A percentile compares a stretch with the other conserved stretches of the same genome.
These are phyloP conservation scores for Lucilia cuprina DNA, from an alignment of 1,140 invertebrate genomes.

Conservation along the genomic window DNA sequence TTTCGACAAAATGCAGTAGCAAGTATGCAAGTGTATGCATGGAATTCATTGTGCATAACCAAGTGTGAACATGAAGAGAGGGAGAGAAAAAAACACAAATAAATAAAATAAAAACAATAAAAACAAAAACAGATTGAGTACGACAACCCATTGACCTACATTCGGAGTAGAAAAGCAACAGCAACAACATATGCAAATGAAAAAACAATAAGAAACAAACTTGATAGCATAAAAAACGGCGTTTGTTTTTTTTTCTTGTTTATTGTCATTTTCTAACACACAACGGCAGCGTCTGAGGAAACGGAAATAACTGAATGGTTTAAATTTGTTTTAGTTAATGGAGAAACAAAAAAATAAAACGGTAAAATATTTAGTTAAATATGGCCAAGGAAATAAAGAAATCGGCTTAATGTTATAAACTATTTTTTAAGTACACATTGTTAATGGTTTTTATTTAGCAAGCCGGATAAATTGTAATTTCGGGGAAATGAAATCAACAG, in stretches of 20 bases:
- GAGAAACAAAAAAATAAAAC: neutral
- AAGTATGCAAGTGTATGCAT: neutral
- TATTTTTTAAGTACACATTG: neutral
- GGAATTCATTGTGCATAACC: neutral
- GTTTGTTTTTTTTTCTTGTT: neutral
- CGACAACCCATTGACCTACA: constrained; percentile 33
- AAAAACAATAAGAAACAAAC: too few relatives aligned
- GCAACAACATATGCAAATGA: too few relatives aligned
- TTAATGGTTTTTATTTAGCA: neutral
- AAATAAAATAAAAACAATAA: neutral
- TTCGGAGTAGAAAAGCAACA: neutral
- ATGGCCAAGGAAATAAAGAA: neutral
- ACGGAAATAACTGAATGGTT: neutral
- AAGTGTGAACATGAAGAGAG: neutral
- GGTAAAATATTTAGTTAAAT: neutral
- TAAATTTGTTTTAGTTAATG: neutral
- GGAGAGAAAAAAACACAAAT: too few relatives aligned
- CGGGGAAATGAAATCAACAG: too few relatives aligned
- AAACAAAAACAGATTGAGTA: constrained; percentile 32
- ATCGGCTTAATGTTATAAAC: neutral
- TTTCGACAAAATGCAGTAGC: too few relatives aligned
- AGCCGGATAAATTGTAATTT: too few relatives aligned
- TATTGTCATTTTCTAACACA: neutral
- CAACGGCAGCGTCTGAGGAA: neutral
- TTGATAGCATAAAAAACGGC: neutral